Base-by-base conservation (phyloP, 2,113 vertebrate genomes). In the Carassius gibelio region DNA sequence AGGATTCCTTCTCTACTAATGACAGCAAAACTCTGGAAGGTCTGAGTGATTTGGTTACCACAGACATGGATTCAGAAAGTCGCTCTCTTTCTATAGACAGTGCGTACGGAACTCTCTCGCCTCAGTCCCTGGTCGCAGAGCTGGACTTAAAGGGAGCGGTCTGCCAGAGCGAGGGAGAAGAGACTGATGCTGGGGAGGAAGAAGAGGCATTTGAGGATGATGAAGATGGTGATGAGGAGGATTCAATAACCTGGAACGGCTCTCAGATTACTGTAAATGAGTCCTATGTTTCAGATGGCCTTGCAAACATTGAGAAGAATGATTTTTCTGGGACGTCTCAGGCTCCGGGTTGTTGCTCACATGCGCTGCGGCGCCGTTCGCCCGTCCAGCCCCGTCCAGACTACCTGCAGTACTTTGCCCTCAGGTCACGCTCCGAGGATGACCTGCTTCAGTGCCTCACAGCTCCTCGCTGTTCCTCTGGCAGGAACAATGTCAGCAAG, bases 31-130 rank as follows among this genome's bases (percentile, higher is more conserved):
- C 75, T 15, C 90, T 81, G 38, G 50, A 66, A 69, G 50, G 13
- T 23, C 59, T 75, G 79, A 71, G 26, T 66, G 92, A 89, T 71
- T 45, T 19, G 34, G 82, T 81, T 0, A 21, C 50, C 0, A 86
- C 86, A 1, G 89, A 91, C 62, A 82, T 90, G 81, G 92, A 94
- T 82, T 72, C 91, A 2, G 93, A 93, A 90, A 91, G 88, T 50
- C 95, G 95, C 79, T 98, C 96, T 0, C 95, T 95, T 8, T 99
- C 98, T 82, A 95, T 98, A 71, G 98, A 99, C 93, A 98, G 97
- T 0, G 98, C 97, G 83, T 99, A 99, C 0, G 97, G 97, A 78
- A 99, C 98, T 0, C 95, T 99, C 5, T 99, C 97, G 0, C 96
- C 97, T 0, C 84, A 94, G 30, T 97, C 97, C 8, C 86, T 96